A percentile compares a stretch with the other conserved stretches of the same genome.
phyloP scores from a whole-genome alignment of 2,797 vertebrate genomes.

The Chanos chanos region DNA sequence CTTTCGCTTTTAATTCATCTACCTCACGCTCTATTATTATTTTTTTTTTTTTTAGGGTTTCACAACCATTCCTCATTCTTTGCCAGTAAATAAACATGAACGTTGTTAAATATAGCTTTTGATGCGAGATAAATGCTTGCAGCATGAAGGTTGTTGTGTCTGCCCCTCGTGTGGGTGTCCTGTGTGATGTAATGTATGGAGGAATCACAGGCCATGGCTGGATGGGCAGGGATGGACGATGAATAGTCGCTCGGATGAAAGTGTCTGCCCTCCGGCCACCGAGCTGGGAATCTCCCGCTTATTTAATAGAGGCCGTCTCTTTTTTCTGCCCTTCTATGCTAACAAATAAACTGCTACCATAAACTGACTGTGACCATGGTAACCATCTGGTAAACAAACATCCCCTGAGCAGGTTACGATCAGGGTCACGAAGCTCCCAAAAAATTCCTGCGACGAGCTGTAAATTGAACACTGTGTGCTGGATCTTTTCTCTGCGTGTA shows the following conservation, averaged over 20 bases:
- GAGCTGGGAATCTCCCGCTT: background rate
- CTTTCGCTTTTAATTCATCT: too few species aligned
- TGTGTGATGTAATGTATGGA: background rate
- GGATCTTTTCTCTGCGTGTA: background rate
- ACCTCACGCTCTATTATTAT: too few species aligned
- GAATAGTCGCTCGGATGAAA: background rate
- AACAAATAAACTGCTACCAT: background rate
- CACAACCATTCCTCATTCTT: too few species aligned
- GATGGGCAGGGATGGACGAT: background rate
- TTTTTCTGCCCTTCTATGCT: background rate
- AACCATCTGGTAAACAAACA: too few species aligned
- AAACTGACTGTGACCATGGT: background rate
- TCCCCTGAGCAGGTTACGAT: too few species aligned
- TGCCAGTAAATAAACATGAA: too few species aligned
- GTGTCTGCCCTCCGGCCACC: conserved; percentile 5
- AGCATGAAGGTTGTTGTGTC: background rate
- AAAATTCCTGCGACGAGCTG: too few species aligned
- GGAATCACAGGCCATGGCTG: background rate
- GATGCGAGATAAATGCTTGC: background rate
- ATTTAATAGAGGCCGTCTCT: background rate
- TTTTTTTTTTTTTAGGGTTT: too few species aligned
- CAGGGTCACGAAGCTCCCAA: too few species aligned
- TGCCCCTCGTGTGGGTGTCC: background rate
- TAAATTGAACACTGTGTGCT: too few species aligned
- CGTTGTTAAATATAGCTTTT: background rate